phyloP scores from a whole-genome alignment of 2,113 vertebrate species.

The Chaetops frenatus region DNA sequence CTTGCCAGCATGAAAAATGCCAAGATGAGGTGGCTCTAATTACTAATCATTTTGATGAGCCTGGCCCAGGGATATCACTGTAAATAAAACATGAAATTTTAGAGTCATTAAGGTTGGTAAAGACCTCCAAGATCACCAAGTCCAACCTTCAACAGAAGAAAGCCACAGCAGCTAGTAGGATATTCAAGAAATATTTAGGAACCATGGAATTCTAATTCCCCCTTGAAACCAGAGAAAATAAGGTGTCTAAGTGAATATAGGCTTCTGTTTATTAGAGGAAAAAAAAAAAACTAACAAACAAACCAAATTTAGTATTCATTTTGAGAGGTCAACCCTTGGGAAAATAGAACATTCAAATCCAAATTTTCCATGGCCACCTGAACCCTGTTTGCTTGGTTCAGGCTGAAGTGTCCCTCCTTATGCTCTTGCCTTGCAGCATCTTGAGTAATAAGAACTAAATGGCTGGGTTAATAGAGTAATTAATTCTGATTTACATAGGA shows the following conservation, averaged over 20 bases:
- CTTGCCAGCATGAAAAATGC: background rate
- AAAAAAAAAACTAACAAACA: accelerated
- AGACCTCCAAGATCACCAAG: background rate
- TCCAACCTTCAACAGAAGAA: background rate
- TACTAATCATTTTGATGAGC: background rate
- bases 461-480: background rate
- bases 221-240: background rate
- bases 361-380: background rate
- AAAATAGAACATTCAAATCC: background rate
- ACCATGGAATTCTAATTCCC: background rate
- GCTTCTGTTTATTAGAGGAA: background rate
- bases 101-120: background rate
- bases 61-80: background rate
- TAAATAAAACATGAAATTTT: background rate
- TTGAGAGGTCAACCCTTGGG: background rate
- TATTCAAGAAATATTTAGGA: background rate
- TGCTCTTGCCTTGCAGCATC: background rate
- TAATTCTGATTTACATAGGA: background rate
- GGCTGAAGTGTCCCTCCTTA: background rate
- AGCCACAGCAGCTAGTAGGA: background rate
- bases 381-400: background rate
- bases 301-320: background rate
- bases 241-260: background rate
- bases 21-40: background rate
- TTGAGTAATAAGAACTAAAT: background rate